A percentile compares a stretch with the other conserved stretches of the same genome.
phyloP scores from a whole-genome alignment of 2,113 vertebrate genomes.

The Gnathonemus longibarbis region DNA sequence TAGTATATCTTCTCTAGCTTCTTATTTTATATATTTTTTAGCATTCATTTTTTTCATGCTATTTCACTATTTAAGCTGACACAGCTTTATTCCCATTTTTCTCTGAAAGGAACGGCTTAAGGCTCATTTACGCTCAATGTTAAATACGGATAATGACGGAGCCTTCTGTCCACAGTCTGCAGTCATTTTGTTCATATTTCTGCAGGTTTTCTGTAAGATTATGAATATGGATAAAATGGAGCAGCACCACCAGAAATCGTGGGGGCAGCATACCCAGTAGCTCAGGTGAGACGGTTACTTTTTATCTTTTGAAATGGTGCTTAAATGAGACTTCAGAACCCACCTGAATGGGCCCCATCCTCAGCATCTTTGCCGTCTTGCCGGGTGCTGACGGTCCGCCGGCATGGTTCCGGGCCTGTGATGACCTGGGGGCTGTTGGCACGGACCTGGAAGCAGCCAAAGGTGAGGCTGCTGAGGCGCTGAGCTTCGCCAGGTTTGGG shows the following conservation, averaged over 20 bases:
- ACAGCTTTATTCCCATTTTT: background rate
- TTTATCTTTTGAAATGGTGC: background rate
- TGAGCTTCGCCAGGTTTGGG: conserved; percentile 73
- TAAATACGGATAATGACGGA: background rate
- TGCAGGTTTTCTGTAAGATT: background rate
- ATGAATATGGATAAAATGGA: background rate
- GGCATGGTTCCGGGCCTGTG: conserved; percentile 61
- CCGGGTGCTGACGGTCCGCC: conserved; percentile 48
- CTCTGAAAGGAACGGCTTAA: background rate
- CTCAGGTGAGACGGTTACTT: background rate
- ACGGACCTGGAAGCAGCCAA: conserved; percentile 85
- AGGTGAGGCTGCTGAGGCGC: conserved; percentile 84
- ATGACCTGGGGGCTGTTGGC: conserved; percentile 76
- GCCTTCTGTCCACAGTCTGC: background rate
- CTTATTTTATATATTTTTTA: background rate
- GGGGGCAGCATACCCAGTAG: background rate
- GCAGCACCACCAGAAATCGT: background rate
- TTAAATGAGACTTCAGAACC: background rate
- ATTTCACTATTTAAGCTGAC: background rate
- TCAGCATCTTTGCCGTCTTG: conserved; percentile 21
- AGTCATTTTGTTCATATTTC: background rate
- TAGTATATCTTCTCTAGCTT: background rate
- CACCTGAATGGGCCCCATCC: background rate
- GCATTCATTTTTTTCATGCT: background rate
- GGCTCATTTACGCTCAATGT: background rate